These are phyloP conservation scores for Acanthosepion esculentum DNA, from an alignment of 2,888 invertebrate species.

Conservation along the genomic window DNA sequence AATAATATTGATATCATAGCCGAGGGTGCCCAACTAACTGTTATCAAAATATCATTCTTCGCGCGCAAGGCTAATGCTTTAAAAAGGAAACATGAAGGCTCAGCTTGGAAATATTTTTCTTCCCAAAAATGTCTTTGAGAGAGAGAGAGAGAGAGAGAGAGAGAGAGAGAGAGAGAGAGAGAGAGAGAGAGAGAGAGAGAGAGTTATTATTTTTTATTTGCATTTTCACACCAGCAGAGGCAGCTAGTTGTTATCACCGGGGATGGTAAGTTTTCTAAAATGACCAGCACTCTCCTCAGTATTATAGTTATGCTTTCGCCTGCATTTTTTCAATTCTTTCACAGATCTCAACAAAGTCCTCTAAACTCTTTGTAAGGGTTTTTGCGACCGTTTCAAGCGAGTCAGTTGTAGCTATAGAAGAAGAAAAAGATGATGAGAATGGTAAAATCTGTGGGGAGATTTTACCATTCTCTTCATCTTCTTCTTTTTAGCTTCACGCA, in stretches of 20 bases:
- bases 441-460: no score
- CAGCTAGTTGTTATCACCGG: neutral
- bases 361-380: neutral
- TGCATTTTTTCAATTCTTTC: neutral
- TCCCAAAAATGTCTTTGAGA: neutral
- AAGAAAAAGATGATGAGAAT: no score
- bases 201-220: neutral
- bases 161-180: no score
- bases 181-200: no score
- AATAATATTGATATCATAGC: neutral
- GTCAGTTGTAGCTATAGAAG: neutral
- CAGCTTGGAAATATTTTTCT: neutral
- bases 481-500: no score
- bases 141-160: no score
- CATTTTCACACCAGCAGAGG: neutral
- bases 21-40: neutral
- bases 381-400: neutral
- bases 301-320: neutral
- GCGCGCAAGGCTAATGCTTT: neutral
- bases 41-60: conserved; percentile 5
- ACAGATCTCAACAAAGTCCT: neutral
- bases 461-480: no score
- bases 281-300: neutral
- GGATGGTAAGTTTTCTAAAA: neutral
- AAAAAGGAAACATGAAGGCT: neutral